phyloP scores from a whole-genome alignment of 2,797 vertebrate species.

The Pelochelys cantorii region DNA sequence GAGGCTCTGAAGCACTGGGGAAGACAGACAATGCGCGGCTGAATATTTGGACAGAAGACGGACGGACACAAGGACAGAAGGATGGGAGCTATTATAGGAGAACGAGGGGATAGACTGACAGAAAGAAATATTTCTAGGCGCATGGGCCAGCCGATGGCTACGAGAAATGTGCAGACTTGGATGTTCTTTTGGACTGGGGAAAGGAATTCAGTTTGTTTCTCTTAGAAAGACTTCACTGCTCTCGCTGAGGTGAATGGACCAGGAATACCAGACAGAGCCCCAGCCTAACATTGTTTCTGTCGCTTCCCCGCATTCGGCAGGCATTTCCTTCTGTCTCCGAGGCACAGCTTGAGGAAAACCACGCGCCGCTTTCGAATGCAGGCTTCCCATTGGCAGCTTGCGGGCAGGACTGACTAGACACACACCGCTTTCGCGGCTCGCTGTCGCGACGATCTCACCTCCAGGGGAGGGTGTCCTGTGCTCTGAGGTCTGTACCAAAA shows the following conservation, averaged over 20 bases:
- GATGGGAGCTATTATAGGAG: neutral
- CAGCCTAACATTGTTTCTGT: slow-evolving; percentile 2
- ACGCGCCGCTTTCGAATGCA: neutral
- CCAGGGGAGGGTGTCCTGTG: neutral
- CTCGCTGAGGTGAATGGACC: slow-evolving; percentile 15
- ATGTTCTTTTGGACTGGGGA: slow-evolving; percentile 1
- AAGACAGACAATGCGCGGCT: neutral
- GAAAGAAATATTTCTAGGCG: neutral
- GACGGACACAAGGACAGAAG: slow-evolving; percentile 1
- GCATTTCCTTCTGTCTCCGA: neutral
- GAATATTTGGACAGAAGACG: neutral
- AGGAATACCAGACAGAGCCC: neutral
- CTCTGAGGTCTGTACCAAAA: neutral
- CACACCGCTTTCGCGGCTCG: neutral
- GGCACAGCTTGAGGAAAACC: neutral
- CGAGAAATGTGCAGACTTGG: neutral
- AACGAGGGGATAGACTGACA: neutral
- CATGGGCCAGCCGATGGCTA: slow-evolving; percentile 13
- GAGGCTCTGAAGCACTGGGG: neutral
- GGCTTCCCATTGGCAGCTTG: neutral
- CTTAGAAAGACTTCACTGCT: slow-evolving; percentile 23
- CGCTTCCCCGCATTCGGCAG: neutral
- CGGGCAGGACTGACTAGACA: neutral
- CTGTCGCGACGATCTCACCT: neutral
- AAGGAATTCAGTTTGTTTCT: slow-evolving; percentile 34